phyloP scores from a whole-genome alignment of 2,888 invertebrate genomes.

The Amphipoea oculea region DNA sequence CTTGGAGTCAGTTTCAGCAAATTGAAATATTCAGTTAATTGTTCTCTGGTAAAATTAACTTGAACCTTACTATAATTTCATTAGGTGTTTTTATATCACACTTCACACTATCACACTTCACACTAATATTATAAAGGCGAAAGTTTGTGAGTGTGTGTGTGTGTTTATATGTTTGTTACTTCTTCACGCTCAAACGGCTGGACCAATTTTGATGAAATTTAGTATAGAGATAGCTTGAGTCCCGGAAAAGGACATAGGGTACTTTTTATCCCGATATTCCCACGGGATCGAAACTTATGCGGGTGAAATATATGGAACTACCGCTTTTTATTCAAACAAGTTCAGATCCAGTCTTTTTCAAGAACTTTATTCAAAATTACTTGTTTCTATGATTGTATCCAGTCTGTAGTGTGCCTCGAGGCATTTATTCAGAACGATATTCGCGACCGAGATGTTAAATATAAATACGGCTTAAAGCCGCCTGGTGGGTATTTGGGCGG shows the following conservation, averaged over 20 bases:
- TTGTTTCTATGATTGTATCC: conserved; percentile 23
- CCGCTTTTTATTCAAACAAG: neutral
- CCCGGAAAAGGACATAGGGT: no score
- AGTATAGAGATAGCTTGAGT: no score
- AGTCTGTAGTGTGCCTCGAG: conserved; percentile 19
- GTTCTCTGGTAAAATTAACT: neutral
- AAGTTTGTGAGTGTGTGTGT: no score
- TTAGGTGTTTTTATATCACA: no score
- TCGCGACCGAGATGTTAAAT: conserved; percentile 59
- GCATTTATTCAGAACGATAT: conserved; percentile 43
- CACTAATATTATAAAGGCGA: no score
- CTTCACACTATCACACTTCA: no score
- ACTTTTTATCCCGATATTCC: no score
- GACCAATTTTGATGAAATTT: no score
- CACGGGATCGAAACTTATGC: no score
- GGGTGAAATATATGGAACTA: neutral
- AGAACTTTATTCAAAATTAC: conserved; percentile 1
- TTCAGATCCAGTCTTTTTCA: neutral
- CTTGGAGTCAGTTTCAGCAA: neutral
- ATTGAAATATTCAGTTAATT: neutral
- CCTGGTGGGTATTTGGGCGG: conserved; percentile 74
- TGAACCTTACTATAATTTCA: neutral
- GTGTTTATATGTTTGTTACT: no score
- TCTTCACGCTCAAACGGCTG: no score
- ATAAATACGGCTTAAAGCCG: conserved; percentile 77